Base-by-base conservation (phyloP, 2,113 vertebrate species). In the Tychaedon coryphoeus region DNA sequence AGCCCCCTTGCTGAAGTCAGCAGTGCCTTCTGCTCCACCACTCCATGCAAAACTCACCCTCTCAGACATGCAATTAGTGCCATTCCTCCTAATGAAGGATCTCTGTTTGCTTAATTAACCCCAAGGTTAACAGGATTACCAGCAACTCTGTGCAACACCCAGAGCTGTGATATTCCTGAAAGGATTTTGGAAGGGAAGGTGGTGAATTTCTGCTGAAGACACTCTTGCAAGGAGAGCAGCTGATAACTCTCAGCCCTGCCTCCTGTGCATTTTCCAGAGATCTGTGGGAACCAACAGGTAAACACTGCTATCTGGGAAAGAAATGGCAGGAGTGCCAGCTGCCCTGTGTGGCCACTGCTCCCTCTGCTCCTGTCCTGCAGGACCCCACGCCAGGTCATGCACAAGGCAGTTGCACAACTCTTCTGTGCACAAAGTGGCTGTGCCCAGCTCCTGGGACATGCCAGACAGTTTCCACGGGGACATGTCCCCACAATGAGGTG, bases 301-400 rank as follows among this genome's bases (percentile, higher is more conserved):
- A 95, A 89, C 51, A 71, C 4, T 54, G 84, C 43, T 47, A 24
- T 38, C 34, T 6, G 14, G 81, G 62, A 92, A 61, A 93, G 67
- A 57, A 86, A 19, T 61, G 24, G 61, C 70, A 69, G 57, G 45
- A 48, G 36, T 57, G 42, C 48, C 83, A 73, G 66, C 24, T 53
- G 40, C 36, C n/a, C 40, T 60, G 33, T 33, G 9, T 12, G 67
- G 45, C 84, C 84, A 38, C 54, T 40, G 60, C 2, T 10, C 43
- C 36, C 50, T 80, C 17, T 6, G 66, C 67, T 90, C 57, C 48
- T 53, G 50, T 86, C n/a, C 71, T 3, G 3, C 71, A 51, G 77
- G 24, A 66, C 31, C 19, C 38, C 19, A 1, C 0, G 0, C 31
- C 54, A 43, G 53, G 62, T 43, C 61, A 74, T 0, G 0, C 19